These are phyloP conservation scores for Vanacampus margaritifer DNA, from an alignment of 2,113 vertebrate genomes.

Conservation along the genomic window DNA sequence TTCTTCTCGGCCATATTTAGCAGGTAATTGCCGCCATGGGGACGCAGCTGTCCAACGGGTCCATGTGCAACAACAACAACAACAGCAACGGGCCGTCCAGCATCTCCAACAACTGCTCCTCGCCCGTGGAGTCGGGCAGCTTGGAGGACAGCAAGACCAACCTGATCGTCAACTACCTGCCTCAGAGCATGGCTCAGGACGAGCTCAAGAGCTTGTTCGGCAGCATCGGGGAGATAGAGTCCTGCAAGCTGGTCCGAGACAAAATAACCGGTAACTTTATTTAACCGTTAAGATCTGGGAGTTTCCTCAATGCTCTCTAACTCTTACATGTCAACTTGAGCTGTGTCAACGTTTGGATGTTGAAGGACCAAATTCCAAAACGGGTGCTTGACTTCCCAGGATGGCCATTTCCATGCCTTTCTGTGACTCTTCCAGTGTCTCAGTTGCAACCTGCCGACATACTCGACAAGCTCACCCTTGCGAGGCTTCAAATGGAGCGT, in stretches of 20 bases:
- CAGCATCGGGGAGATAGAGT: constrained; percentile 96
- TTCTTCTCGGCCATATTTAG: constrained; percentile 72
- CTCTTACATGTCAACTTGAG: background rate
- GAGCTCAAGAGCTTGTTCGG: constrained; percentile 96
- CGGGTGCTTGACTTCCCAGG: too few relatives aligned
- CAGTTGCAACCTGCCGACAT: too few relatives aligned
- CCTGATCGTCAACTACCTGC: constrained; percentile 98
- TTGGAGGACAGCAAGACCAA: constrained; percentile 98
- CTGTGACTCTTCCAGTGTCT: too few relatives aligned
- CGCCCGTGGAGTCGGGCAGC: constrained; percentile 89
- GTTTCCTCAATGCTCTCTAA: background rate
- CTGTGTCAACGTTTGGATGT: too few relatives aligned
- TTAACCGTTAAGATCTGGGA: background rate
- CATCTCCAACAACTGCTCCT: constrained; percentile 91
- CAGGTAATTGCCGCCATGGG: constrained; percentile 99
- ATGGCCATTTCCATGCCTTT: too few relatives aligned
- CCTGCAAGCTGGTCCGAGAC: constrained; percentile 96
- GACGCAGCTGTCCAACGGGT: constrained; percentile 97
- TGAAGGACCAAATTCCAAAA: too few relatives aligned
- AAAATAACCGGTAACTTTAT: constrained; percentile 90
- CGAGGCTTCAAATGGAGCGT: background rate
- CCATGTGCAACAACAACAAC: constrained; percentile 89
- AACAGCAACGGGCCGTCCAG: constrained; percentile 87
- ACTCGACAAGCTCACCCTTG: background rate
- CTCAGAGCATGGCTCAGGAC: constrained; percentile 97